Evolutionary conservation across 2,797 vertebrate genomes (phyloP).

Genomic region (Momotus momota): DNA sequence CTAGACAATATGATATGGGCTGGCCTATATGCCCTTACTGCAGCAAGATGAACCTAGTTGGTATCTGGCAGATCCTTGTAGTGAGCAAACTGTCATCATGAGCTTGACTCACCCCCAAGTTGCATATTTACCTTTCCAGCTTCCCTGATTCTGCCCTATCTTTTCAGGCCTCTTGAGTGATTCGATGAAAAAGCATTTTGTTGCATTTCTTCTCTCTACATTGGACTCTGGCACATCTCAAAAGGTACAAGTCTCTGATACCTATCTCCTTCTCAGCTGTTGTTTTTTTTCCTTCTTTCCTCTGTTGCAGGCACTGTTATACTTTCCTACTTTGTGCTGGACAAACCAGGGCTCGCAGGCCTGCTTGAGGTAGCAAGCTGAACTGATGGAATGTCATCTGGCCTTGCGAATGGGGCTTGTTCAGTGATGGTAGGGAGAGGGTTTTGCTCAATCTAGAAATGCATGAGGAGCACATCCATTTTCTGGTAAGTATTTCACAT

Average conservation of each 20-base stretch:
- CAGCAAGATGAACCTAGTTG: neutral
- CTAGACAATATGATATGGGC: neutral
- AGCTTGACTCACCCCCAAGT: neutral
- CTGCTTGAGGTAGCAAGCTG: neutral
- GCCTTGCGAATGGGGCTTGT: neutral
- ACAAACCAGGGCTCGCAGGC: neutral
- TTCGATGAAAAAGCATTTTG: neutral
- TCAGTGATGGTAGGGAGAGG: neutral
- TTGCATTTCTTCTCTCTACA: neutral
- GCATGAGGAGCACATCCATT: neutral
- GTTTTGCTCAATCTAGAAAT: neutral
- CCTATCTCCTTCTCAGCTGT: neutral
- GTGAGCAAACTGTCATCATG: neutral
- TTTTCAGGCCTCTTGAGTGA: neutral
- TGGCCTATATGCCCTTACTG: neutral
- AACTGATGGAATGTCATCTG: neutral
- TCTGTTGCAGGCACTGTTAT: neutral
- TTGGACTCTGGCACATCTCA: neutral
- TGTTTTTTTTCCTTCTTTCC: neutral
- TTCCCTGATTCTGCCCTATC: neutral
- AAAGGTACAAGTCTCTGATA: neutral
- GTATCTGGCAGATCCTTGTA: neutral
- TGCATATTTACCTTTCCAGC: neutral
- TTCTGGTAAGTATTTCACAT: neutral
- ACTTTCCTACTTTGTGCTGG: neutral